These are phyloP conservation scores for Papilio gigon DNA, from an alignment of 2,888 invertebrate genomes.

Conservation along the genomic window DNA sequence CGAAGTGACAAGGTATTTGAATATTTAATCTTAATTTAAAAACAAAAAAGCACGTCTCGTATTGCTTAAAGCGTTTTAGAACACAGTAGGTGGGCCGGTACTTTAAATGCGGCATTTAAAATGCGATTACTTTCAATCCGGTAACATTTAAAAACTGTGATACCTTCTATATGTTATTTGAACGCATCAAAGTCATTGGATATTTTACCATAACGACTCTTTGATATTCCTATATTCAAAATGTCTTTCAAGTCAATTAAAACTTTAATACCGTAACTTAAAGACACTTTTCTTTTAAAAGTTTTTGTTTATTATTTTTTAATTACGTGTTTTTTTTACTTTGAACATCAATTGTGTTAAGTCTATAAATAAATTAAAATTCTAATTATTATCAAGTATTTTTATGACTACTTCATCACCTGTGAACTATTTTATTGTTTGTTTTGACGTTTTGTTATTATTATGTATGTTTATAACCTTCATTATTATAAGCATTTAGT, in stretches of 20 bases:
- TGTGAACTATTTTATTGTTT: constrained; percentile 21
- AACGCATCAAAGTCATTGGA: constrained; percentile 64
- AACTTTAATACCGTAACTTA: constrained; percentile 48
- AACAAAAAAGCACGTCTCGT: constrained; percentile 26
- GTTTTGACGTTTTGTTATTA: constrained; percentile 12
- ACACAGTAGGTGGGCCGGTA: constrained; percentile 40
- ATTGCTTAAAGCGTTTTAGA: constrained; percentile 29
- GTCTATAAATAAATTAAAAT: constrained; percentile 38
- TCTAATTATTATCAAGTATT: constrained; percentile 31
- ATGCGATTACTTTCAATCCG: constrained; percentile 50
- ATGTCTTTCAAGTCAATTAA: constrained; percentile 62
- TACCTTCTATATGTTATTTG: constrained; percentile 70
- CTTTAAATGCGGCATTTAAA: constrained; percentile 42
- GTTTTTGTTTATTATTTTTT: constrained; percentile 56
- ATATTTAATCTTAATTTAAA: constrained; percentile 37
- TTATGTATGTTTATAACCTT: neutral
- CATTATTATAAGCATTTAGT: no score
- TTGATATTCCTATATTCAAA: constrained; percentile 63
- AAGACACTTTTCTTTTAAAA: constrained; percentile 43
- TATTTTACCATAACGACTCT: constrained; percentile 64
- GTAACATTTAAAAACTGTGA: constrained; percentile 51
- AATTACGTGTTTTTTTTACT: constrained; percentile 48
- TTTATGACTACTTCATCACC: constrained; percentile 21
- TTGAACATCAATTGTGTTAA: constrained; percentile 29
- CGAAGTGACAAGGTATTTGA: constrained; percentile 26